phyloP scores from a whole-genome alignment of 2,113 vertebrate genomes.

The Cephalopholis sonnerati region DNA sequence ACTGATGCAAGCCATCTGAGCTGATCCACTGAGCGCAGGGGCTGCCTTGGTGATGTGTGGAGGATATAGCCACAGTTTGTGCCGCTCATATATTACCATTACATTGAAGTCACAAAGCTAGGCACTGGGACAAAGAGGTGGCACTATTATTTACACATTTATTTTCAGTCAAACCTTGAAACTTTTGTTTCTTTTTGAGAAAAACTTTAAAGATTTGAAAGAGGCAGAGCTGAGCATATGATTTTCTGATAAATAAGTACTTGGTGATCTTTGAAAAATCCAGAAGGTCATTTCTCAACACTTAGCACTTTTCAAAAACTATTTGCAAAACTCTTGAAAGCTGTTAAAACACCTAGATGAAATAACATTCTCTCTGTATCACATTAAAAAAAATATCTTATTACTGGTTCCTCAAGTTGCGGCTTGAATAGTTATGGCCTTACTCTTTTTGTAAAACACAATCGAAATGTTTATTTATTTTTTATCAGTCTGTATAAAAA shows the following conservation, averaged over 20 bases:
- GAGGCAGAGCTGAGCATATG: not conserved
- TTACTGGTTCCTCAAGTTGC: too few relatives aligned
- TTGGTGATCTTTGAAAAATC: too few relatives aligned
- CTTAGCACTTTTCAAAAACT: not conserved
- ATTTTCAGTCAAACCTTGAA: not conserved
- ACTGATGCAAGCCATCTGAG: constrained; percentile 68
- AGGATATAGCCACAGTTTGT: constrained; percentile 19
- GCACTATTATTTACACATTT: not conserved
- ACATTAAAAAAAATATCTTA: not conserved
- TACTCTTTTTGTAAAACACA: not conserved
- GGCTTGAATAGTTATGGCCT: too few relatives aligned
- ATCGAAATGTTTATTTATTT: too few relatives aligned
- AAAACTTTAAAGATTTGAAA: constrained; percentile 1
- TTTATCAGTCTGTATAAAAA: not conserved
- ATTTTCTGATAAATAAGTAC: not conserved
- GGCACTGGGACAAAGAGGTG: not conserved
- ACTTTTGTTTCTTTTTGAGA: not conserved
- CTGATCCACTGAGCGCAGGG: constrained; percentile 36
- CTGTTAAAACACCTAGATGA: not conserved
- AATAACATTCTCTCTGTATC: not conserved
- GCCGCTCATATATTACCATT: constrained; percentile 16
- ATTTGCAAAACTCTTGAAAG: not conserved
- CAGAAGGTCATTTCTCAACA: not conserved
- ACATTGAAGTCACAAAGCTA: constrained; percentile 7
- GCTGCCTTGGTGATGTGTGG: constrained; percentile 45